Base-by-base conservation (phyloP, 2,797 vertebrate genomes). In the Sebastes nivosus region DNA sequence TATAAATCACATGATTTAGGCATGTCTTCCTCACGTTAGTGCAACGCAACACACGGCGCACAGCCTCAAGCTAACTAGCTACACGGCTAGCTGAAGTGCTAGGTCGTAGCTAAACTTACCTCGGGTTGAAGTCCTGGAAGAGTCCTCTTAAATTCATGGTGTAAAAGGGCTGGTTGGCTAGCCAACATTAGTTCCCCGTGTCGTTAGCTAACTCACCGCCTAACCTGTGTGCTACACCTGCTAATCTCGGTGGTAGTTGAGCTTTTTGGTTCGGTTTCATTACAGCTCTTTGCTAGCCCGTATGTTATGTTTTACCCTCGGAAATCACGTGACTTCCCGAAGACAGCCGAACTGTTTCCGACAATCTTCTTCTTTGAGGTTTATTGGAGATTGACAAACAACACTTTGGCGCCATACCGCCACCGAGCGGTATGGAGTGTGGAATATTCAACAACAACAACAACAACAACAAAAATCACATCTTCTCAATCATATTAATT, bases 101-200 rank as follows among this genome's bases (percentile, higher is more conserved):
- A 83, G 12, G 2, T 25, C 2, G 52, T 1, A 20, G 83, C 72
- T 81, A 72, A 25, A 80, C 57, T 79, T 90, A 95, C 94, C 94
- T 95, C 65, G 94, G 94, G 32, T 95, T 95, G 88, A 95, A 95
- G 74, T 95, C 94, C 87, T 95, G 94, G 61, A 95, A 95, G 2
- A 95, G 90, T 75, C 94, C 94, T 72, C 94, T 88, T 50, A 95
- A 38, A 93, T 95, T 94, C 94, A 95, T 95, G 88, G 24, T 78
- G 88, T 8, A 12, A 61, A 8, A 30, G 18, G 8, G 9, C 61
- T 3, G 42, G 12, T 9, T 27, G 46, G 4, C 66, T 16, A 8
- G 20, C 3, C 32, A 42, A 46, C 86, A 81, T 80, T 6, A 38
- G 76, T 38, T 74, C n/a, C 16, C 75, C 16, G 29, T 13, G n/a